Evolutionary conservation across 2,888 invertebrate species (phyloP), one percentile per base, ranked within the genome.

Genomic region (Cantharis nigra): DNA sequence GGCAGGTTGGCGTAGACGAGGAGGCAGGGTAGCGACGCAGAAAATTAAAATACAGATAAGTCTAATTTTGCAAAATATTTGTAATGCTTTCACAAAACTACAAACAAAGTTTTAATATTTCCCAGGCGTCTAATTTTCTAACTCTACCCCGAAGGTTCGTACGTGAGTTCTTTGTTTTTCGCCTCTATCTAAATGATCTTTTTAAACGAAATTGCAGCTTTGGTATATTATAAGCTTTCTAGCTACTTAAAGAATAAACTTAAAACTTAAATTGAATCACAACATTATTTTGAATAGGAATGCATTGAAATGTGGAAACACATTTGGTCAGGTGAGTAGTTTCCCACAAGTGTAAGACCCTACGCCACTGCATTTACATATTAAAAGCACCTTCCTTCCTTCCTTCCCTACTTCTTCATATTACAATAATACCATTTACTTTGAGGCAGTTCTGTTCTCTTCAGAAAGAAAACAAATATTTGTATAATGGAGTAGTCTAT

Each of bases 391-490:
- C 49, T 49, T 49, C 49, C 49, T 49, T 49, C 49, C 49, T 49
- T 81, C 82, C 84, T 85, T 84, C 83, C 83, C 85, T 80, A 83
- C 84, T 85, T 86, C 84, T 84, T 84, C 85, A 86, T 85, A 85
- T 85, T 85, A 86, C 85, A 86, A 86, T 85, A 85, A 85, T 85
- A 85, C 85, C 85, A 85, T 86, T 85, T 85, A 83, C 84, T 85
- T 85, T 85, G 84, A 83, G 85, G 81, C 84, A 83, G 83, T 85
- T 84, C 84, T 83, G 83, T 84, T 83, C 84, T 81, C 83, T 79
- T 82, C 81, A 80, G 85, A 86, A 86, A 85, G 84, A 86, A 86
- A 85, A 85, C 85, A 87, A 87, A 87, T 87, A 87, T 87, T 87
- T 86, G 85, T 86, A 86, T 86, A 86, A 86, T 86, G 81, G 85